phyloP scores from a whole-genome alignment of 2,888 invertebrate genomes.

The Heliconius ethilla region DNA sequence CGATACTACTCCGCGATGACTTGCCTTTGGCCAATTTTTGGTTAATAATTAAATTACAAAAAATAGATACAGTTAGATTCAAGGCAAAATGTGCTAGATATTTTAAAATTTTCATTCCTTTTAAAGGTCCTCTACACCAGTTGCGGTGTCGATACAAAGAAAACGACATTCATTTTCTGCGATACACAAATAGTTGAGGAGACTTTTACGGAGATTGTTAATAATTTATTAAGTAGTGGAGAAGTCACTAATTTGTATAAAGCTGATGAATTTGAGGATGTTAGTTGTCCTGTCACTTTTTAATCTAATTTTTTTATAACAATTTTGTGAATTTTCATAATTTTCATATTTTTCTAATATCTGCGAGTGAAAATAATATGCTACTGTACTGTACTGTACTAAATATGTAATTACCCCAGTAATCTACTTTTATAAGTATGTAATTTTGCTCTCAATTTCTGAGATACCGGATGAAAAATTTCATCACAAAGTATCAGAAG shows the following conservation, averaged over 20 bases:
- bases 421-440: neutral
- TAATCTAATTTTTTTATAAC: neutral
- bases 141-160: slow-evolving; percentile 88
- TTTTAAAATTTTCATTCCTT: neutral
- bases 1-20: neutral
- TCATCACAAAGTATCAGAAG: too few relatives aligned
- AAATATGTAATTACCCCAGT: too few relatives aligned
- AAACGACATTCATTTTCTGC: slow-evolving; percentile 91
- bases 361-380: too few relatives aligned
- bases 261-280: slow-evolving; percentile 93
- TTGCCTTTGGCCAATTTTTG: neutral
- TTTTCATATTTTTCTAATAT: too few relatives aligned
- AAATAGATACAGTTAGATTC: neutral
- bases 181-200: slow-evolving; percentile 93
- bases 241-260: slow-evolving; percentile 95
- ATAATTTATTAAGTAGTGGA: slow-evolving; percentile 93
- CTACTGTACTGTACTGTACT: too few relatives aligned
- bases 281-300: slow-evolving; percentile 58
- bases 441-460: neutral
- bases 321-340: neutral
- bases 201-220: slow-evolving; percentile 92
- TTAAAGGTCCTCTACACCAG: slow-evolving; percentile 82
- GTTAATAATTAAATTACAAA: neutral
- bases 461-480: neutral
- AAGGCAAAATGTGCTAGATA: neutral